A percentile compares a stretch with the other conserved stretches of the same genome.
phyloP scores from a whole-genome alignment of 2,888 invertebrate species.

The Oasisia sp. region DNA sequence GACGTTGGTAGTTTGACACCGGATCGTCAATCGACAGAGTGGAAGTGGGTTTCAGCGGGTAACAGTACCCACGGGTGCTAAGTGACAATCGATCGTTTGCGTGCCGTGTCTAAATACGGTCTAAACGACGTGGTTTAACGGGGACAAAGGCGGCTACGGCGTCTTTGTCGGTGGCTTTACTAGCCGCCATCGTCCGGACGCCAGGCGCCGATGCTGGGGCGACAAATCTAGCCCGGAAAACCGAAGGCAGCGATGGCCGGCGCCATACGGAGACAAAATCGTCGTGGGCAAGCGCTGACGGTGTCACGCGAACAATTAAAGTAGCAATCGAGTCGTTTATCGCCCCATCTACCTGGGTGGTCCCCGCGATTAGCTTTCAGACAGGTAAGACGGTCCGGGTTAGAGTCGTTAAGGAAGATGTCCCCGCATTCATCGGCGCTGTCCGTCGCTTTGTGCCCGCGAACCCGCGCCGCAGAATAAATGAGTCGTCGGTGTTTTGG shows the following conservation, averaged over 20 bases:
- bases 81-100: not conserved
- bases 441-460: not conserved
- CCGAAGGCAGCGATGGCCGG: not conserved
- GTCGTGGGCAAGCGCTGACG: not conserved
- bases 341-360: not conserved
- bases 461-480: not conserved
- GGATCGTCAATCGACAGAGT: not conserved
- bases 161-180: not conserved
- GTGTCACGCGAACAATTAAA: constrained; percentile 1
- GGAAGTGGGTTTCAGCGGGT: not conserved
- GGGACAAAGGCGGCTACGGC: not conserved
- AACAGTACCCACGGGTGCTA: not conserved
- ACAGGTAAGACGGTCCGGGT: not conserved
- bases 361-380: not conserved
- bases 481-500: not conserved
- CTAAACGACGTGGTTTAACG: not conserved
- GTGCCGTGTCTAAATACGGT: not conserved
- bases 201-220: not conserved
- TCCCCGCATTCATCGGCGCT: not conserved
- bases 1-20: not conserved
- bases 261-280: not conserved
- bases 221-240: not conserved
- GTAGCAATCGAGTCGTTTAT: not conserved
- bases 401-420: not conserved
- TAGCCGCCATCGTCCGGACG: not conserved